Base-by-base conservation (phyloP, 2,113 vertebrate genomes). In the Pavo muticus region DNA sequence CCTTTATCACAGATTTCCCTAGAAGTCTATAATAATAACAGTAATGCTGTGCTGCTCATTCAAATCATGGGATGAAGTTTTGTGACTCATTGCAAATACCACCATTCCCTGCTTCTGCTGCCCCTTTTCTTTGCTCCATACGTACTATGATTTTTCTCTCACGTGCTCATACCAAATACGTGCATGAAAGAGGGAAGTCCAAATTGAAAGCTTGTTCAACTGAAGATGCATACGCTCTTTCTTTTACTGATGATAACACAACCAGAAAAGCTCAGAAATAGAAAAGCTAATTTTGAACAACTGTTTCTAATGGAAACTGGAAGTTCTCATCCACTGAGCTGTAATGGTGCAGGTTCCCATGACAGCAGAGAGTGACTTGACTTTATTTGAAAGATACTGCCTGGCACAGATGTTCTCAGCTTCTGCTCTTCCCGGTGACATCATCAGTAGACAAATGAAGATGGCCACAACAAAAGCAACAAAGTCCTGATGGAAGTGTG, bases 1-100 rank as follows among this genome's bases (percentile, higher is more conserved):
- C 3, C 18, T 30, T 23, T 23, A 12, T 5, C 48, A 45, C 29
- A 54, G 19, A 10, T 45, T 57, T 47, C 32, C 24, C 27, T 5
- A 17, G 29, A 10, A 76, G 19, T 29, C 77, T 17, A 0, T 6
- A 18, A 27, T 1, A 35, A 59, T 0, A 6, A 8, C 4, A 48
- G 4, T 37, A 13, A 40, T 19, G 27, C 52, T 76, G 47, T 24
- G 9, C 23, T n/a, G 47, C 50, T 67, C 13, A 3, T 35, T 18
- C 30, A 70, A 57, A 70, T 25, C 61, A 39, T 0, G 3, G 29
- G 39, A 11, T 23, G 10, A 3, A 40, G n/a, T 10, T n/a, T 16
- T 37, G 61, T 44, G 61, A n/a, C 25, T 30, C 19, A 4, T 24
- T 9, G 24, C 57, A 19, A 68, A 20, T 3, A 10, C 42, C 76